Evolutionary conservation across 2,797 vertebrate species (phyloP).

Genomic region (Sus cebifrons): DNA sequence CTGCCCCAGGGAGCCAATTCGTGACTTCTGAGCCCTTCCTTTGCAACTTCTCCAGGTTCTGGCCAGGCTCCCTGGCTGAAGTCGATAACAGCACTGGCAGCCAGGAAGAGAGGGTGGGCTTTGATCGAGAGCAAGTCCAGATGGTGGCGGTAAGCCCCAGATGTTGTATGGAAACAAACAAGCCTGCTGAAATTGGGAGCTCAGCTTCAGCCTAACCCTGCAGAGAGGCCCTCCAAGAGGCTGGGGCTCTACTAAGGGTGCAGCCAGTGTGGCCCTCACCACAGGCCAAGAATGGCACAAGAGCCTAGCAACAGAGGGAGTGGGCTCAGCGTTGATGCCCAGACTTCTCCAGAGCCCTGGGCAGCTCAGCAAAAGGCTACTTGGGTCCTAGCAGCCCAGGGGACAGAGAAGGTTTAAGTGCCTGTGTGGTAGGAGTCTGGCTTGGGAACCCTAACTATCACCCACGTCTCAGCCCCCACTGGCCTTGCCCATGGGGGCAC

Average conservation of each 20-base stretch:
- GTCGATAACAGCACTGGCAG: slow-evolving; percentile 52
- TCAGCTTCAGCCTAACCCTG: slow-evolving; percentile 41
- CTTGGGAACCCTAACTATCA: not conserved
- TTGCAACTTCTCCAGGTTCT: slow-evolving; percentile 24
- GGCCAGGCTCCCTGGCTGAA: slow-evolving; percentile 61
- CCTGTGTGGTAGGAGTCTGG: not conserved
- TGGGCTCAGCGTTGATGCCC: not conserved
- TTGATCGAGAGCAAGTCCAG: slow-evolving; percentile 74
- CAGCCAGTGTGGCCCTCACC: not conserved
- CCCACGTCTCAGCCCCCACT: not conserved
- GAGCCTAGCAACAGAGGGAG: not conserved
- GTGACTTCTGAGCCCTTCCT: not conserved
- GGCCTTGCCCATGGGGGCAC: not conserved
- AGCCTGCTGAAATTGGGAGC: slow-evolving; percentile 48
- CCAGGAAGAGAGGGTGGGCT: slow-evolving; percentile 20
- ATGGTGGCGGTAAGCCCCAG: slow-evolving; percentile 78
- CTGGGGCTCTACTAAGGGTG: not conserved
- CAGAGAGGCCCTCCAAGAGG: not conserved
- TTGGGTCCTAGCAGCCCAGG: not conserved
- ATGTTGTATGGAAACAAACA: slow-evolving; percentile 76
- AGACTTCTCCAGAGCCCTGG: not conserved
- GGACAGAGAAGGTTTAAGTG: not conserved
- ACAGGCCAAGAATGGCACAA: not conserved
- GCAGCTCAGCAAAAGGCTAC: not conserved
- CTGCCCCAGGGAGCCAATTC: not conserved